Conservation (phyloP, 2,113 vertebrate genomes). For the Hippocampus barbouri region DNA sequence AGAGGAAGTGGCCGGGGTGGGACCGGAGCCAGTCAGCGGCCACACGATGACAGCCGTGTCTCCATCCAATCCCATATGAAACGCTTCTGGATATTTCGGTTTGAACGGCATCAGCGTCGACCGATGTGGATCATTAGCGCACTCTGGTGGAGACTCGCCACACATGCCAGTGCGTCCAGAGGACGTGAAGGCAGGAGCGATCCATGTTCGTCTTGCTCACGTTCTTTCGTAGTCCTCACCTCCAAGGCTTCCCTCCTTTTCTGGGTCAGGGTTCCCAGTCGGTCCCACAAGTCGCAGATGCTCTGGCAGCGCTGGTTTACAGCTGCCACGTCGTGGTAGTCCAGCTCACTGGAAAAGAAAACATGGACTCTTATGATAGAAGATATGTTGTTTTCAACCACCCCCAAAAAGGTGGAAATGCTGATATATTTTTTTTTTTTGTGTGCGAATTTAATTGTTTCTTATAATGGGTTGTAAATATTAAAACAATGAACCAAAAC, state of each 20-base stretch:
- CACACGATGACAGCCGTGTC: conserved; percentile 16
- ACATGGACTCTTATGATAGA: too few relatives aligned
- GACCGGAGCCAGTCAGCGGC: conserved; percentile 37
- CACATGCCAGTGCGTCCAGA: neutral
- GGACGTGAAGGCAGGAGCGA: neutral
- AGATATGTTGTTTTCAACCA: neutral
- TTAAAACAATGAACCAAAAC: neutral
- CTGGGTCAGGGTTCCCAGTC: conserved; percentile 92
- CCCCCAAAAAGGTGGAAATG: neutral
- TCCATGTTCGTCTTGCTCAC: neutral
- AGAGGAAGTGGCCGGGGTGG: conserved; percentile 46
- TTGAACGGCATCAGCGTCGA: neutral
- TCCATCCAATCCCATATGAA: neutral
- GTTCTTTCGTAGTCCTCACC: conserved; percentile 63
- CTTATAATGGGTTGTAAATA: neutral
- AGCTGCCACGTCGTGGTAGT: conserved; percentile 90
- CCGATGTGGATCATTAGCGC: conserved; percentile 41
- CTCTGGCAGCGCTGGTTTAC: conserved; percentile 93
- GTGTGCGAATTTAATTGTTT: neutral
- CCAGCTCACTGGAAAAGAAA: conserved; percentile 77
- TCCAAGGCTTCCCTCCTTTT: conserved; percentile 92
- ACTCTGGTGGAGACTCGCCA: conserved; percentile 46
- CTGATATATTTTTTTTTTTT: neutral
- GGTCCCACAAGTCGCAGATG: conserved; percentile 97
- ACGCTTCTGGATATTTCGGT: neutral